Conservation (phyloP, 2,888 invertebrate genomes). For the Monoplex corrugatus region DNA sequence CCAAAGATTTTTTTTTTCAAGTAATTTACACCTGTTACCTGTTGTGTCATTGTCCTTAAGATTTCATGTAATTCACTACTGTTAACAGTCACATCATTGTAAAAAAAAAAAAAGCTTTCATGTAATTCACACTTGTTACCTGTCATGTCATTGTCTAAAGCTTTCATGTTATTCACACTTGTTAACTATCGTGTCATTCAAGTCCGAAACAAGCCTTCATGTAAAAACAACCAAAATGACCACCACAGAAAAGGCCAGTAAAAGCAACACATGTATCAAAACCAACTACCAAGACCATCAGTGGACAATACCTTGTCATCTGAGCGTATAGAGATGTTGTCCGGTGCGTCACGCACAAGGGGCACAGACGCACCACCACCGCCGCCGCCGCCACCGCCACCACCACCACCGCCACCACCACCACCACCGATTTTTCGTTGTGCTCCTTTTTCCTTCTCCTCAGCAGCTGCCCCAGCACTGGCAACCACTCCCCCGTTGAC, state of each 20-base stretch:
- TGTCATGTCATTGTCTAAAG: too few relatives aligned
- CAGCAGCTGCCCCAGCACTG: not conserved
- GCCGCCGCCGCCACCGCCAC: conserved; percentile 57
- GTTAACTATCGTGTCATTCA: too few relatives aligned
- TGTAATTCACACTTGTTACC: too few relatives aligned
- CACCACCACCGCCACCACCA: conserved; percentile 55
- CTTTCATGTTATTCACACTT: too few relatives aligned
- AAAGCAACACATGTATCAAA: not conserved
- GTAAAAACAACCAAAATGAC: too few relatives aligned
- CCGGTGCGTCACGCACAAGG: conserved; percentile 50
- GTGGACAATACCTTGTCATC: conserved; percentile 68
- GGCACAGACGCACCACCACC: conserved; percentile 65
- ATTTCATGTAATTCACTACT: too few relatives aligned
- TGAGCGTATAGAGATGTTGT: conserved; percentile 54
- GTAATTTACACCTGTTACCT: too few relatives aligned
- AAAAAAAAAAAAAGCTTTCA: too few relatives aligned
- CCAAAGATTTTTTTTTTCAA: too few relatives aligned
- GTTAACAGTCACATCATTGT: too few relatives aligned
- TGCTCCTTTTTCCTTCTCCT: conserved; percentile 21
- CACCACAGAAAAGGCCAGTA: too few relatives aligned
- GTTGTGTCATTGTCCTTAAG: too few relatives aligned
- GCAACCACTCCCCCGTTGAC: conserved; percentile 35
- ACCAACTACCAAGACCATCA: not conserved
- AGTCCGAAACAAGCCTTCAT: not conserved
- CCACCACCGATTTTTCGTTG: conserved; percentile 4